These are phyloP conservation scores for Sisor rabdophorus DNA, from an alignment of 2,113 vertebrate species.

Conservation along the genomic window DNA sequence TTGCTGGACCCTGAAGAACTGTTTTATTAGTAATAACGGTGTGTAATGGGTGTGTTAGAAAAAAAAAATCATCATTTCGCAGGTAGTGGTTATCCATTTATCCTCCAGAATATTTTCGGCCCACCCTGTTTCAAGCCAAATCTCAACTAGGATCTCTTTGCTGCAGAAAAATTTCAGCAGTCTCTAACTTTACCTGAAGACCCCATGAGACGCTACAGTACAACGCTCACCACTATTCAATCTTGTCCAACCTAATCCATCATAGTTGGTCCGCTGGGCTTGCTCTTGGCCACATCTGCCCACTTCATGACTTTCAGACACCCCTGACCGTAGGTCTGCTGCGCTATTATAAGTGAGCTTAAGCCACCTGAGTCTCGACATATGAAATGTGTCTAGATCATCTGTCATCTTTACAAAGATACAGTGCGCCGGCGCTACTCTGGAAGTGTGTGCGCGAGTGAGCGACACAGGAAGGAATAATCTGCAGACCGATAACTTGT, in stretches of 20 bases:
- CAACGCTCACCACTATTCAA: neutral
- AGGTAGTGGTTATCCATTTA: no score
- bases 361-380: slow-evolving; percentile 25
- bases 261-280: neutral
- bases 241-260: neutral
- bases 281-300: neutral
- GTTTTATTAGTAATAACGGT: no score
- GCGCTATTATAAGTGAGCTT: slow-evolving; percentile 18
- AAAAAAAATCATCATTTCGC: no score
- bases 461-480: slow-evolving; percentile 56
- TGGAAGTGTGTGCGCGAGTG: neutral
- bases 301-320: neutral
- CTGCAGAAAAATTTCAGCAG: neutral
- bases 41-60: no score
- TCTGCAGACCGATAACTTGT: slow-evolving; percentile 70
- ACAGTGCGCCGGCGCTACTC: neutral
- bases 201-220: neutral
- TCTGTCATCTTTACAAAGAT: slow-evolving; percentile 21
- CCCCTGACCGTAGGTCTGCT: neutral
- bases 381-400: slow-evolving; percentile 24
- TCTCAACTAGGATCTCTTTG: neutral
- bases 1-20: no score
- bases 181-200: neutral
- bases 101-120: no score
- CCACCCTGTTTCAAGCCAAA: no score